phyloP scores from a whole-genome alignment of 2,888 invertebrate species.

The Brenthis daphne region DNA sequence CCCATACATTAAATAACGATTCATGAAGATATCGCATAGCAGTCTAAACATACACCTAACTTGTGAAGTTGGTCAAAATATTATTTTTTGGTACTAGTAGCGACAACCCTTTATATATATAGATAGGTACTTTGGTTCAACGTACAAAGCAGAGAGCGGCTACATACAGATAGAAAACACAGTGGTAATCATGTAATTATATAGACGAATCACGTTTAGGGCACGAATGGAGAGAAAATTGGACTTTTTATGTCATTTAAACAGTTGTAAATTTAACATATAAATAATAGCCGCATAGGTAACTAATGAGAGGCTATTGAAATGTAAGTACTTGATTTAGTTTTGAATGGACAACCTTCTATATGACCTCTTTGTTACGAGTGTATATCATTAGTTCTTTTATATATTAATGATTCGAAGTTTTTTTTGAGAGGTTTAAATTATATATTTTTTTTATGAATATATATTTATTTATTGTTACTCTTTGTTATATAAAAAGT shows the following conservation, averaged over 20 bases:
- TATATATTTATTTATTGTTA: too few relatives aligned
- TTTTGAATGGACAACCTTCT: background rate
- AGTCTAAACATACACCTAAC: background rate
- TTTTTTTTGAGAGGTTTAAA: too few relatives aligned
- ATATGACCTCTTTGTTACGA: background rate
- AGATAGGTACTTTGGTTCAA: background rate
- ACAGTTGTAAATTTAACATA: conserved; percentile 31
- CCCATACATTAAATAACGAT: too few relatives aligned
- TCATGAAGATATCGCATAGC: background rate
- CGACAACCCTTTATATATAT: conserved; percentile 9
- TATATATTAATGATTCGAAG: background rate
- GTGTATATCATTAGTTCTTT: background rate
- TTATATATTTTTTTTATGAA: too few relatives aligned
- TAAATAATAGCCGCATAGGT: conserved; percentile 1
- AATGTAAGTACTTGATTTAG: conserved; percentile 5
- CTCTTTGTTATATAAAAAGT: too few relatives aligned
- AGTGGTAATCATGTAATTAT: conserved; percentile 65
- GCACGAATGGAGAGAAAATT: conserved; percentile 34
- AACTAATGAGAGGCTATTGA: conserved; percentile 14
- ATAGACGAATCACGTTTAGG: conserved; percentile 52
- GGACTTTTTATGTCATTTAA: conserved; percentile 36
- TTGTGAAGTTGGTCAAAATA: background rate
- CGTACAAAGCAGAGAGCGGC: conserved; percentile 37
- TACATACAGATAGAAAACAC: conserved; percentile 54
- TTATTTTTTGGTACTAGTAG: background rate